Conservation (phyloP, 2,888 invertebrate genomes). For the Mythimna ferrago region DNA sequence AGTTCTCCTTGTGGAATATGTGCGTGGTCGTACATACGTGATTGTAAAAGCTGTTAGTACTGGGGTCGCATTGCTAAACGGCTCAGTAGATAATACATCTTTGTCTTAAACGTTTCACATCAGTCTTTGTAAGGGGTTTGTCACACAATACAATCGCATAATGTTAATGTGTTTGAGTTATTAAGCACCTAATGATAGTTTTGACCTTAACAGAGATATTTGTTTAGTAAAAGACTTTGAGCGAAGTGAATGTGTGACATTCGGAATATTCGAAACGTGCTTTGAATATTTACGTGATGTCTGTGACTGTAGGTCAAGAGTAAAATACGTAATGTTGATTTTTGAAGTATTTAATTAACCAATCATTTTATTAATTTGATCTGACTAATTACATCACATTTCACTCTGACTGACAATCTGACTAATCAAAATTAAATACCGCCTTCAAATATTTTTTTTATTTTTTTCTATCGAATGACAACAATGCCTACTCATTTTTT, state of each 20-base stretch:
- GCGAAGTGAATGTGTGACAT: constrained; percentile 45
- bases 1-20: constrained; percentile 21
- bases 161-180: constrained; percentile 24
- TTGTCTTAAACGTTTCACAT: constrained; percentile 33
- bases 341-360: not conserved
- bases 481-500: too few relatives aligned
- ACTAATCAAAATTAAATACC: too few relatives aligned
- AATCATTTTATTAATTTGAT: too few relatives aligned
- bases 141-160: constrained; percentile 19
- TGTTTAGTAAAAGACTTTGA: constrained; percentile 22
- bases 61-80: constrained; percentile 34
- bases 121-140: constrained; percentile 35
- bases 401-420: too few relatives aligned
- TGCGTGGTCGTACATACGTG: constrained; percentile 38
- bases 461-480: too few relatives aligned
- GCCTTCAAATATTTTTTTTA: too few relatives aligned
- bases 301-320: constrained; percentile 27
- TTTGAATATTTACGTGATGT: not conserved
- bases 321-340: not conserved
- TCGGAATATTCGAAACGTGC: constrained; percentile 11
- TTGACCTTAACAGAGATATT: constrained; percentile 37
- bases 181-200: constrained; percentile 34
- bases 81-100: constrained; percentile 43
- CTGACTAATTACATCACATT: too few relatives aligned
- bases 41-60: constrained; percentile 17